Evolutionary conservation across 2,797 vertebrate species (phyloP), one percentile per base, ranked within the genome.

Genomic region (Siniperca undulata): DNA sequence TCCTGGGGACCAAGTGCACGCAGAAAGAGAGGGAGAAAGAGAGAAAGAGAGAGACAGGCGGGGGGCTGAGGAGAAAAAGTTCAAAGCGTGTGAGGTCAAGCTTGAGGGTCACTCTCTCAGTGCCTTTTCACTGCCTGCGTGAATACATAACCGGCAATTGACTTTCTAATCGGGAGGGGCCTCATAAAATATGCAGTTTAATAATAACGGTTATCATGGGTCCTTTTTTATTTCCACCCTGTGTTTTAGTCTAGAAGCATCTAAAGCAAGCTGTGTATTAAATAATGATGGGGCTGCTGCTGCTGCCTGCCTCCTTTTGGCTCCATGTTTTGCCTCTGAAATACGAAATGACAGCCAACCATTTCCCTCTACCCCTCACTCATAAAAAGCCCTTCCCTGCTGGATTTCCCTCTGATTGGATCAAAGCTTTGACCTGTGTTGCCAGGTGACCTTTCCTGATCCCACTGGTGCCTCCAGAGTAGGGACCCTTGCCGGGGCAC

Each of bases 41-140:
- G 69, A 76, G 82, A 71, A 19, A 70, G 73, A 44, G 55, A 20
- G 38, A 74, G 85, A 78, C 19, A 9, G 78, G 72, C 17, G 55
- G 56, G 72, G 78, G 59, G 59, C 30, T 12, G 74, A 76, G 71
- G 75, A 79, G 81, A 74, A 80, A 70, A 90, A 91, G 93, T 95
- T 96, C 94, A 96, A 95, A 96, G 95, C 91, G 0, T 90, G 60
- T 68, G 55, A 90, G 95, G 95, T 96, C 95, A 95, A 94, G 92
- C 91, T 87, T 81, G 81, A 88, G 92, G 94, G 95, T 95, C 94
- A 93, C 70, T 79, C 91, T 92, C 91, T 91, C 87, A 66, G 90
- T 93, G 92, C 84, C 84, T 92, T 89, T 85, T 91, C 86, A 76
- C 89, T 88, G 93, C 83, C 91, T 90, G 89, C 75, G 69, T 94